Conservation (phyloP, 2,797 vertebrate species). For the Gymnoscopelus braueri region DNA sequence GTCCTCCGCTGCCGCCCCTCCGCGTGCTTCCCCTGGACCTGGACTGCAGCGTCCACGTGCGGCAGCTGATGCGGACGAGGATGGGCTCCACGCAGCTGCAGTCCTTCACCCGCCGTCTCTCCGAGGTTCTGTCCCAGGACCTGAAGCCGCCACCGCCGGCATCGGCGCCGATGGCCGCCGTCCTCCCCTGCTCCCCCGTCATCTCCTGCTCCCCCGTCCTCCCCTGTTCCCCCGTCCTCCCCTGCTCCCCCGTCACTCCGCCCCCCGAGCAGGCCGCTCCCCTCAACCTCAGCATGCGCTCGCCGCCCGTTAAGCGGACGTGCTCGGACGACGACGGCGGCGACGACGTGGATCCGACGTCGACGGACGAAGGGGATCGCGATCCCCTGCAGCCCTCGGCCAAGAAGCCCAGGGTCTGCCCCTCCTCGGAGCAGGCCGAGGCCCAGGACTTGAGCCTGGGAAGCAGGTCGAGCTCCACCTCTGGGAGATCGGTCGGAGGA, state of each 20-base stretch:
- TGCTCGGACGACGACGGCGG: neutral
- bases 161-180: conserved; percentile 47
- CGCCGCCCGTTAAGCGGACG: conserved; percentile 46
- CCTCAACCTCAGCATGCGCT: conserved; percentile 83
- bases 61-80: conserved; percentile 80
- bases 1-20: conserved; percentile 77
- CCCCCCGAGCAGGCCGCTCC: conserved; percentile 79
- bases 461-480: conserved; percentile 29
- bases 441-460: conserved; percentile 40
- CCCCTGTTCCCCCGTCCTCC: conserved; percentile 18
- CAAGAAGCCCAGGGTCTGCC: conserved; percentile 58
- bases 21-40: conserved; percentile 82
- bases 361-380: neutral
- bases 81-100: conserved; percentile 78
- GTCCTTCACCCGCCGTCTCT: conserved; percentile 82
- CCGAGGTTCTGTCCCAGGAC: conserved; percentile 83
- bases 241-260: conserved; percentile 43
- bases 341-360: conserved; percentile 25
- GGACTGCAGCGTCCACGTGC: conserved; percentile 84
- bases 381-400: conserved; percentile 12
- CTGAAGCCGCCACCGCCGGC: conserved; percentile 32
- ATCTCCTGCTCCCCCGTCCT: conserved; percentile 47
- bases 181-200: conserved; percentile 36
- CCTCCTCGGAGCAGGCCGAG: conserved; percentile 44
- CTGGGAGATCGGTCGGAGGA: conserved; percentile 16